Conservation (phyloP, 2,113 vertebrate genomes). For the Heteronetta atricapilla region DNA sequence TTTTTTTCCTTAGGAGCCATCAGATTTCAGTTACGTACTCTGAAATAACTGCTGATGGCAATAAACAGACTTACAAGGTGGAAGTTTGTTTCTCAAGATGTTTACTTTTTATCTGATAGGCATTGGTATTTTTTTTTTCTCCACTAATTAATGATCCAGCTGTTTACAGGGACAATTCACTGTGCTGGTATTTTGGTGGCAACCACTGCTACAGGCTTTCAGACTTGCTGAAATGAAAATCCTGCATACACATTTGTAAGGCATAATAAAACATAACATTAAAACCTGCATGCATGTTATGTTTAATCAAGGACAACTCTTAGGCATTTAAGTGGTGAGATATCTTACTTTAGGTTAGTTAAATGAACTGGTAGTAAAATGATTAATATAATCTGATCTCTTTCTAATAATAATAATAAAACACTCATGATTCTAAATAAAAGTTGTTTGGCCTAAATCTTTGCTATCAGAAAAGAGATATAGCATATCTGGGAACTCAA, state of each 20-base stretch:
- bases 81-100: constrained; percentile 60
- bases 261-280: constrained; percentile 71
- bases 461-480: constrained; percentile 72
- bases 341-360: constrained; percentile 73
- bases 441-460: constrained; percentile 73
- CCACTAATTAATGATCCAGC: constrained; percentile 70
- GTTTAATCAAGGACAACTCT: constrained; percentile 71
- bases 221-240: constrained; percentile 70
- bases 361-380: constrained; percentile 62
- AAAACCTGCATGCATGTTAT: constrained; percentile 72
- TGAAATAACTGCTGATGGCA: constrained; percentile 42
- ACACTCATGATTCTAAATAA: constrained; percentile 66
- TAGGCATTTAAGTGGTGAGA: constrained; percentile 73
- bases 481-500: constrained; percentile 65
- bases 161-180: constrained; percentile 75
- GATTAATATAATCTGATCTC: constrained; percentile 71
- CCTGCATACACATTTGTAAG: constrained; percentile 65
- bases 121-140: constrained; percentile 27
- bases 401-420: constrained; percentile 71
- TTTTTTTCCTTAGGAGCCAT: neutral
- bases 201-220: constrained; percentile 71
- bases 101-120: constrained; percentile 47
- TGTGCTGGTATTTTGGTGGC: constrained; percentile 75
- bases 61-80: constrained; percentile 8
- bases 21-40: constrained; percentile 1